Evolutionary conservation across 2,113 vertebrate genomes (phyloP).

Genomic region (Perca schrenkii): DNA sequence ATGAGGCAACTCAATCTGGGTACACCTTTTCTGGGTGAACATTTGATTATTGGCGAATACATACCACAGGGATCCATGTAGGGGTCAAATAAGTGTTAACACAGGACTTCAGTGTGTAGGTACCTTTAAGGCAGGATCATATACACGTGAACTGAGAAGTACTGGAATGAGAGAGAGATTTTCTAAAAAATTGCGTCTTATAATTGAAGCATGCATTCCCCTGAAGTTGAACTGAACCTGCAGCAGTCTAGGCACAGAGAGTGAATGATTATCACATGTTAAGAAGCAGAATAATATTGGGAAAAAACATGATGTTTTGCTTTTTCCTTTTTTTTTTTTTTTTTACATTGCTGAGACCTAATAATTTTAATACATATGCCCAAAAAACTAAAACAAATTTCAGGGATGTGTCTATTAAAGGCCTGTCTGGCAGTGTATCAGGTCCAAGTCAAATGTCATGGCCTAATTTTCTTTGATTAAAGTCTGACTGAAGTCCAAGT

Average conservation of each 20-base stretch:
- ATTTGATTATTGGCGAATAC: constrained; percentile 21
- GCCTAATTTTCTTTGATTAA: background rate
- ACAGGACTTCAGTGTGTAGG: background rate
- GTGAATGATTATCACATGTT: background rate
- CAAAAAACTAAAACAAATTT: too few species aligned
- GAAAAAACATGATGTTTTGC: background rate
- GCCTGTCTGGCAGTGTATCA: too few species aligned
- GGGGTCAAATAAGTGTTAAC: constrained; percentile 35
- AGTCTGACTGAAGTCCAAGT: background rate
- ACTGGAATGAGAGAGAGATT: background rate
- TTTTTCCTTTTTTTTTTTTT: background rate
- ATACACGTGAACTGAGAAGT: constrained; percentile 1
- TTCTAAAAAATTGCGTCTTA: background rate
- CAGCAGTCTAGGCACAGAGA: background rate
- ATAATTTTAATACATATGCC: background rate
- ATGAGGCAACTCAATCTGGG: constrained; percentile 51
- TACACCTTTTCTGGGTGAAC: constrained; percentile 34
- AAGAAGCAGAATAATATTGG: background rate
- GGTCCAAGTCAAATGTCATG: background rate
- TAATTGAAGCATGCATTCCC: background rate
- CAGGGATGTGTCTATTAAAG: background rate
- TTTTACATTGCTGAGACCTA: background rate
- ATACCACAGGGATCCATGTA: constrained; percentile 23
- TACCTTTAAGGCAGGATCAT: constrained; percentile 16
- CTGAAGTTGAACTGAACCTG: background rate